Conservation (phyloP, 2,113 vertebrate genomes). For the Hymenochirus boettgeri region DNA sequence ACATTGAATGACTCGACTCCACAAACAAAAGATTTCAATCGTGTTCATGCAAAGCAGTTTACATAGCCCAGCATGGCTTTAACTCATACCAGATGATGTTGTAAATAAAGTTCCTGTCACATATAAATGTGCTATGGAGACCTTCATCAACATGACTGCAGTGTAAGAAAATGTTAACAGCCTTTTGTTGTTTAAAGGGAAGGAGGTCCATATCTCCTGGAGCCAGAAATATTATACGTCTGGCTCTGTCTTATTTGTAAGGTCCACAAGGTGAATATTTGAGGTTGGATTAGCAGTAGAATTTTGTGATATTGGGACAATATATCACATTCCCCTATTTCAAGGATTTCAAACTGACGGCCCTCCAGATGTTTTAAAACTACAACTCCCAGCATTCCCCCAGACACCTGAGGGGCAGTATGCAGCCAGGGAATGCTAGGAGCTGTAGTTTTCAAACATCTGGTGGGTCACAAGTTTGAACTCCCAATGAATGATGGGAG, state of each 20-base stretch:
- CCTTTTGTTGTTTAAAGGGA: background rate
- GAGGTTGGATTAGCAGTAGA: background rate
- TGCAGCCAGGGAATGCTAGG: too few species aligned
- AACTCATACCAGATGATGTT: slow-evolving; percentile 30
- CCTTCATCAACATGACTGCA: slow-evolving; percentile 22
- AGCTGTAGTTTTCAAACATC: too few species aligned
- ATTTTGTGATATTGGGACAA: background rate
- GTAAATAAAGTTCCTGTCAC: slow-evolving; percentile 29
- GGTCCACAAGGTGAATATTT: slow-evolving; percentile 4
- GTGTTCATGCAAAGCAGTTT: slow-evolving; percentile 27
- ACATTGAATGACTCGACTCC: slow-evolving; percentile 10
- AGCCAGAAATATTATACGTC: slow-evolving; percentile 16
- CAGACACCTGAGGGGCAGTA: too few species aligned
- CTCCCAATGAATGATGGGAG: too few species aligned
- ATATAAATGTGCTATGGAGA: slow-evolving; percentile 10
- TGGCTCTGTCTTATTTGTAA: background rate
- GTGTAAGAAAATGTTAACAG: slow-evolving; percentile 21
- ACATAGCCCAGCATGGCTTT: slow-evolving; percentile 12
- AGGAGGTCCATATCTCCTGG: slow-evolving; percentile 1
- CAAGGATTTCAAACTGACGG: too few species aligned
- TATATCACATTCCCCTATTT: background rate
- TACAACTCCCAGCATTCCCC: too few species aligned
- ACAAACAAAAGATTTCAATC: slow-evolving; percentile 23
- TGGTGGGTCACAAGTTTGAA: too few species aligned
- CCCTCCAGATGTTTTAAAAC: too few species aligned